Evolutionary conservation across 1,140 invertebrate species (phyloP).

Genomic region (Eriocheir sinensis): DNA sequence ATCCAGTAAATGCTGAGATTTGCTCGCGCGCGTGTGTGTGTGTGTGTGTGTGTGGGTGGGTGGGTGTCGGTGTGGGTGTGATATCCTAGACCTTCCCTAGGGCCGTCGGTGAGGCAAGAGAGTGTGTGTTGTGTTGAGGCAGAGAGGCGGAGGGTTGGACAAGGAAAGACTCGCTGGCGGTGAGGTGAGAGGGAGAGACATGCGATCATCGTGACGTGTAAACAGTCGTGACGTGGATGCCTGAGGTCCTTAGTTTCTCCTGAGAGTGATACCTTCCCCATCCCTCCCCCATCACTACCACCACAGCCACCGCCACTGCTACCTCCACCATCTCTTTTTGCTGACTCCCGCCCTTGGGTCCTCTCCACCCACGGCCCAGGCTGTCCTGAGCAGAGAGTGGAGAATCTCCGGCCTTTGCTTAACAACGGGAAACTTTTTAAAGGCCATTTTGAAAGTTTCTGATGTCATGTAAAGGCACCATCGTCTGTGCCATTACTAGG

Average conservation of each 20-base stretch:
- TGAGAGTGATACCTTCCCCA: neutral
- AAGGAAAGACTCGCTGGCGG: neutral
- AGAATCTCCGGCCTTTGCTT: neutral
- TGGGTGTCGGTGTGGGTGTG: too few species aligned
- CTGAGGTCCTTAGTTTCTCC: neutral
- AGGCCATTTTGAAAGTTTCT: neutral
- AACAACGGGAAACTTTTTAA: neutral
- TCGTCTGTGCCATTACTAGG: conserved; percentile 9
- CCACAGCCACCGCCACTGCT: too few species aligned
- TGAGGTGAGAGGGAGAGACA: neutral
- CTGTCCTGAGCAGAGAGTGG: neutral
- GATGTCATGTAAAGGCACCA: neutral
- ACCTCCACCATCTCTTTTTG: too few species aligned
- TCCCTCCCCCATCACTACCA: too few species aligned
- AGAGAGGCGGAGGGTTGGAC: neutral
- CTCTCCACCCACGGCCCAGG: too few species aligned
- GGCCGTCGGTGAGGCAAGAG: too few species aligned
- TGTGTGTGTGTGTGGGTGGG: too few species aligned
- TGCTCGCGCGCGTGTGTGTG: too few species aligned
- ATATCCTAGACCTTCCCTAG: too few species aligned
- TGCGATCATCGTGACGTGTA: neutral
- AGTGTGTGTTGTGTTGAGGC: neutral
- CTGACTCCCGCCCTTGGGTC: too few species aligned
- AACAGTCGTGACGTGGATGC: conserved; percentile 1
- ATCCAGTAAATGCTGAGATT: too few species aligned